Evolutionary conservation across 2,113 vertebrate species (phyloP), one percentile per base, ranked within the genome.

Genomic region (Dolichotis patagonum): DNA sequence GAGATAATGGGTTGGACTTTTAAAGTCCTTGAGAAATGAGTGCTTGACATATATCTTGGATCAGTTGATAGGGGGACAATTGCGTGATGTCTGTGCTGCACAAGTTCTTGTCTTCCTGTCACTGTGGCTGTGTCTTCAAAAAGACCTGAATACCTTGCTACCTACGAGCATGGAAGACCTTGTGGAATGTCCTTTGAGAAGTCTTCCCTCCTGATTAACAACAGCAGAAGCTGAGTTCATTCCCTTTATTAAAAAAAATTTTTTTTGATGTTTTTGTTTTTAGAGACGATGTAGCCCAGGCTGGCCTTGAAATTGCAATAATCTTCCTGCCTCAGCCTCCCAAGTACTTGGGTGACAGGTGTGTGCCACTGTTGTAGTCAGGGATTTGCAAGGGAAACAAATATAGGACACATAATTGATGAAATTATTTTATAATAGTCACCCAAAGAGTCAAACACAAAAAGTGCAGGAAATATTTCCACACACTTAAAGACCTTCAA

Each of bases 11-110:
- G 43, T 65, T 75, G 43, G 24, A 63, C 80, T 93, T 87, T 87
- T 56, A 60, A 8, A 89, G 60, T 71, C 82, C 82, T 94, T n/a
- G 54, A 91, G 78, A 87, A 83, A 24, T 9, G 58, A 96, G 38
- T 22, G 1, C 71, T 90, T 82, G n/a, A 16, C 22, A 10, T 81
- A 63, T 83, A 62, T 84, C 10, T 1, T 5, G 43, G 58, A 46
- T 24, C 52, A 12, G 32, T 26, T 91, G 88, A 49, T 7, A 30
- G 81, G 85, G 28, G 89, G 54, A 38, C 90, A 0, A 0, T 11
- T 54, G 38, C 71, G 26, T 73, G 93, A 65, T 19, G 38, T 32
- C 14, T 43, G 22, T 30, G 1, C 28, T 5, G 1, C 54, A 0
- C 1, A 1, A 3, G 0, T 46, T 46, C 82, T 71, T 75, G 56